A percentile compares a stretch with the other conserved stretches of the same genome.
These are phyloP conservation scores for Xanthorhoe designata DNA, from an alignment of 2,888 invertebrate species.

Conservation along the genomic window DNA sequence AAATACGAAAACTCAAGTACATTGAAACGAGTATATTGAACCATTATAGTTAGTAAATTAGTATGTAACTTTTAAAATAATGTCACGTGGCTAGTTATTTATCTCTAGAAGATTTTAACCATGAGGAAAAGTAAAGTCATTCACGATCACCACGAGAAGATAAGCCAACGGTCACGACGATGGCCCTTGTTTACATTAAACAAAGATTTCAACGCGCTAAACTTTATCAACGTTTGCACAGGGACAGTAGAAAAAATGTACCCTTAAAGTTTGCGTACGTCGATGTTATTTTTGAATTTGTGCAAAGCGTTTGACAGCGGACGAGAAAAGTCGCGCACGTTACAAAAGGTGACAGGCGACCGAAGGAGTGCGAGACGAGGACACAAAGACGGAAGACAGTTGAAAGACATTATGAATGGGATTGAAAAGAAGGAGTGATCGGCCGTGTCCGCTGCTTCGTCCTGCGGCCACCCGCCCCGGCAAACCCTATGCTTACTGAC, in stretches of 20 bases:
- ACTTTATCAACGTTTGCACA: constrained; percentile 81
- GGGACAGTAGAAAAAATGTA: constrained; percentile 69
- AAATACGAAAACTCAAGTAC: no score
- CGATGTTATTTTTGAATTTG: constrained; percentile 85
- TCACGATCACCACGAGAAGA: constrained; percentile 66
- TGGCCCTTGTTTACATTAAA: constrained; percentile 80
- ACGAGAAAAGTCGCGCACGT: constrained; percentile 59
- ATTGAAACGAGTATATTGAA: no score
- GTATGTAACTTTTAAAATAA: not conserved
- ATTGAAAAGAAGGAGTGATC: constrained; percentile 81
- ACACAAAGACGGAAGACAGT: constrained; percentile 73
- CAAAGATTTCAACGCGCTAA: constrained; percentile 76
- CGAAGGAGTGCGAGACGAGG: constrained; percentile 68
- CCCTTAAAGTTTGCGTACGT: constrained; percentile 43
- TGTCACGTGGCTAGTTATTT: not conserved
- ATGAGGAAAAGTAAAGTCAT: constrained; percentile 48
- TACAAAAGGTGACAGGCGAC: constrained; percentile 79
- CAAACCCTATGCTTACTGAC: not conserved
- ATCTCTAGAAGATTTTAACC: constrained; percentile 4
- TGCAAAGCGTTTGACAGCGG: constrained; percentile 84
- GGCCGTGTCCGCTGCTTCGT: constrained; percentile 62
- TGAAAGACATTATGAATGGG: constrained; percentile 81
- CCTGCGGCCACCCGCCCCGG: constrained; percentile 37
- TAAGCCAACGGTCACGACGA: constrained; percentile 72
- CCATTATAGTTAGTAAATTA: not conserved